Conservation (phyloP, 2,113 vertebrate species). For the Aramus guarauna region DNA sequence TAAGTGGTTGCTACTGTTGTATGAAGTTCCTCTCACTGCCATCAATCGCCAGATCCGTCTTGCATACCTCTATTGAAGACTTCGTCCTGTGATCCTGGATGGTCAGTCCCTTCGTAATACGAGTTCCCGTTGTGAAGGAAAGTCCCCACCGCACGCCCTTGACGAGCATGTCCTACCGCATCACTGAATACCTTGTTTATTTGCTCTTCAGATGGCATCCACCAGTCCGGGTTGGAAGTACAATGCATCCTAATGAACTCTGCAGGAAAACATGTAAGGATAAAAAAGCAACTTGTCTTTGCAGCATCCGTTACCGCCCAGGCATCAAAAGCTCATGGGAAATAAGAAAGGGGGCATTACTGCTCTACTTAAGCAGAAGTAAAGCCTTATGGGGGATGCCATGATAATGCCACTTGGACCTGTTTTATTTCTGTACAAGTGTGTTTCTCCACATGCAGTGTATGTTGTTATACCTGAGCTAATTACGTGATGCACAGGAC, state of each 20-base stretch:
- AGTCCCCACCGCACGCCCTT: constrained; percentile 92
- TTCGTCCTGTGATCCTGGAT: constrained; percentile 82
- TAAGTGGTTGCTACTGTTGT: not conserved
- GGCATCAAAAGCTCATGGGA: not conserved
- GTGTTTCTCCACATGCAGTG: not conserved
- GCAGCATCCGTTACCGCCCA: not conserved
- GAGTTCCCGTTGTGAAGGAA: constrained; percentile 90
- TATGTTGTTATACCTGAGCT: not conserved
- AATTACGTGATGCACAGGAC: not conserved
- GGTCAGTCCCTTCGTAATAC: constrained; percentile 88
- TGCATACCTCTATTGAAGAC: constrained; percentile 63
- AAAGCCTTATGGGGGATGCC: constrained; percentile 64
- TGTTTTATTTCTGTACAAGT: not conserved
- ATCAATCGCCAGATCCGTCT: constrained; percentile 86
- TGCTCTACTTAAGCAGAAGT: not conserved
- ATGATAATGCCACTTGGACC: constrained; percentile 45
- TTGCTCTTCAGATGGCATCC: constrained; percentile 99
- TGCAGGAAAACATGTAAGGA: constrained; percentile 64
- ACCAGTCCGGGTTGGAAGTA: constrained; percentile 97
- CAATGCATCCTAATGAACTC: constrained; percentile 99
- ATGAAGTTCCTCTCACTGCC: not conserved
- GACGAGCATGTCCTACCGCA: constrained; percentile 93
- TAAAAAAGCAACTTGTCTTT: constrained; percentile 18
- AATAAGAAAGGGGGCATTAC: not conserved
- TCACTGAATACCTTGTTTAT: constrained; percentile 99